Evolutionary conservation across 2,888 invertebrate species (phyloP).

Genomic region (Chaetoderma sp.): DNA sequence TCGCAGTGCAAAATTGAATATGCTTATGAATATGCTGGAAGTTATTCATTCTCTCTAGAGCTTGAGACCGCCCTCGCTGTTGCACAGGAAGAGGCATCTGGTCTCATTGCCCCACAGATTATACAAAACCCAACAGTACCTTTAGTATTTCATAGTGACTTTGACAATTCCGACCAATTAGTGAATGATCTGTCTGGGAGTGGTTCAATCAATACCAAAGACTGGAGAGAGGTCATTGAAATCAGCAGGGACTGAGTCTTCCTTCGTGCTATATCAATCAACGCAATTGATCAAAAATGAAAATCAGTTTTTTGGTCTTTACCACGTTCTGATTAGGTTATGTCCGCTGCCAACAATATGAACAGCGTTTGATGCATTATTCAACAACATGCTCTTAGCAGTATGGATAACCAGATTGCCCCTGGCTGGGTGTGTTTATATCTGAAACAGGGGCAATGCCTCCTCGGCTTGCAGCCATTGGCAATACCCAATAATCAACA

Average conservation of each 20-base stretch:
- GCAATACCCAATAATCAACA: slow-evolving; percentile 11
- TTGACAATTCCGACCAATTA: not conserved
- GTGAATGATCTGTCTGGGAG: too few species aligned
- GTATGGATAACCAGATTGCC: not conserved
- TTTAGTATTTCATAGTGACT: not conserved
- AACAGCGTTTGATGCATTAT: not conserved
- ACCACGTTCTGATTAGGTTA: not conserved
- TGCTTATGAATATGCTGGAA: not conserved
- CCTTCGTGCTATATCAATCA: not conserved
- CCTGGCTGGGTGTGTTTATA: not conserved
- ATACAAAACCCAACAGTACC: not conserved
- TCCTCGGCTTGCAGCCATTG: not conserved
- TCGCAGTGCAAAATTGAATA: not conserved
- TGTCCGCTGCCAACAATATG: not conserved
- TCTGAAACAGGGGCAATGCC: not conserved
- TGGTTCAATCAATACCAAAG: not conserved
- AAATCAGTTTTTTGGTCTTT: not conserved
- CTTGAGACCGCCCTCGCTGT: not conserved
- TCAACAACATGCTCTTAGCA: not conserved
- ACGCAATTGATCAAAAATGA: not conserved
- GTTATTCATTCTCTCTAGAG: not conserved
- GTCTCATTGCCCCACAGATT: not conserved
- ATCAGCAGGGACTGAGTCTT: not conserved
- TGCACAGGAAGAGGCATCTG: not conserved
- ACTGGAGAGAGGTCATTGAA: not conserved